Evolutionary conservation across 2,113 vertebrate species (phyloP).

Genomic region (Seriola aureovittata): DNA sequence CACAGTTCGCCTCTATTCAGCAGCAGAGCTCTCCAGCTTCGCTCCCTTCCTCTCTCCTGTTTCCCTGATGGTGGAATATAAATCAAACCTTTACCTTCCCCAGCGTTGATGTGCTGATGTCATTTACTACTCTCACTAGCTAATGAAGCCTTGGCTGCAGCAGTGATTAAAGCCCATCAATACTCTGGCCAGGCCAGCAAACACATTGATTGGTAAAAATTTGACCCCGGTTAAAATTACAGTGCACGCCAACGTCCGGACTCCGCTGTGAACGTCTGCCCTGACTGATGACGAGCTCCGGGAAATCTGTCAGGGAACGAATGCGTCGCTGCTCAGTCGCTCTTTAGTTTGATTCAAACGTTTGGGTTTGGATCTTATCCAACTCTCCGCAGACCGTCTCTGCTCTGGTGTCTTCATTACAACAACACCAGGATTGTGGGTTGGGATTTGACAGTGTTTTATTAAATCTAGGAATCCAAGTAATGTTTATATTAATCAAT

Average conservation of each 20-base stretch:
- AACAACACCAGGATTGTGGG: not conserved
- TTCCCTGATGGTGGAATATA: not conserved
- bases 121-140: slow-evolving; percentile 9
- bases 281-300: slow-evolving; percentile 22
- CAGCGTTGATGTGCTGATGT: not conserved
- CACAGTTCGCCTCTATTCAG: slow-evolving; percentile 11
- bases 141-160: slow-evolving; percentile 25
- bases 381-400: not conserved
- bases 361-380: not conserved
- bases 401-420: not conserved
- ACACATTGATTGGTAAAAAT: slow-evolving; percentile 58
- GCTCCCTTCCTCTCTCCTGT: not conserved
- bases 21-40: not conserved
- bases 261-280: not conserved
- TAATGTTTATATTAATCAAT: not conserved
- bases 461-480: not conserved
- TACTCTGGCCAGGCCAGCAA: slow-evolving; percentile 37
- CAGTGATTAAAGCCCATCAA: slow-evolving; percentile 50
- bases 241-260: not conserved
- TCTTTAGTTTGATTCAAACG: slow-evolving; percentile 15
- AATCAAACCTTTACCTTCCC: not conserved
- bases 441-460: not conserved
- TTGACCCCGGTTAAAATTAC: slow-evolving; percentile 44
- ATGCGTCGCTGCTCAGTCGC: not conserved
- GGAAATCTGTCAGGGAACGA: slow-evolving; percentile 13